phyloP scores from a whole-genome alignment of 1,140 invertebrate genomes.

The Megalonaias nervosa region DNA sequence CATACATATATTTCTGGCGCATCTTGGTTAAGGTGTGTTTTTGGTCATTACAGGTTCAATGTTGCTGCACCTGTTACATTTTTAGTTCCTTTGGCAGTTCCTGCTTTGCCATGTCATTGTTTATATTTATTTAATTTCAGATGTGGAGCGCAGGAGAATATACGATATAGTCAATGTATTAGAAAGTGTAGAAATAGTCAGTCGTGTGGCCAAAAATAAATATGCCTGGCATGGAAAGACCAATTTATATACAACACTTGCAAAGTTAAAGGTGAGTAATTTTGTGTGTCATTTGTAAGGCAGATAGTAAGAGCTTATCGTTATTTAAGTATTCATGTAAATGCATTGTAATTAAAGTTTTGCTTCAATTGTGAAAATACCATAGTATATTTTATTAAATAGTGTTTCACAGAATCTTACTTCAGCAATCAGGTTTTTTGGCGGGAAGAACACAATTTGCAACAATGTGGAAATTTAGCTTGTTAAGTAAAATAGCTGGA shows the following conservation, averaged over 20 bases:
- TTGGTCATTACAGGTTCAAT: background rate
- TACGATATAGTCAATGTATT: constrained; percentile 86
- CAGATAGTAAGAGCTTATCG: no score
- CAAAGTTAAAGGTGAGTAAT: constrained; percentile 69
- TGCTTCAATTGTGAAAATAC: no score
- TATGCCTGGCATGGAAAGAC: constrained; percentile 73
- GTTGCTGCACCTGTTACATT: background rate
- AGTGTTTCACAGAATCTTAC: no score
- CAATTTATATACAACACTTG: constrained; percentile 66
- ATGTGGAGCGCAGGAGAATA: constrained; percentile 79
- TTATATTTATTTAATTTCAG: constrained; percentile 56
- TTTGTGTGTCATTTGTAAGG: no score
- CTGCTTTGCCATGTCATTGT: constrained; percentile 3
- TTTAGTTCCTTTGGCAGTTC: no score
- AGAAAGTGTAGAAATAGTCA: constrained; percentile 81
- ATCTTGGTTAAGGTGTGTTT: background rate
- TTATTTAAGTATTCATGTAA: no score
- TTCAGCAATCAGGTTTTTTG: no score
- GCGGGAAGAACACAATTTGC: no score
- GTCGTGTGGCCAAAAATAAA: constrained; percentile 72
- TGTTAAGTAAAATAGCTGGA: no score
- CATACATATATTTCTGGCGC: background rate
- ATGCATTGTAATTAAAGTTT: no score
- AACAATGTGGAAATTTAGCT: no score
- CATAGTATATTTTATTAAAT: no score